Base-by-base conservation (phyloP, 1,140 invertebrate genomes). In the Drosophila simulans region DNA sequence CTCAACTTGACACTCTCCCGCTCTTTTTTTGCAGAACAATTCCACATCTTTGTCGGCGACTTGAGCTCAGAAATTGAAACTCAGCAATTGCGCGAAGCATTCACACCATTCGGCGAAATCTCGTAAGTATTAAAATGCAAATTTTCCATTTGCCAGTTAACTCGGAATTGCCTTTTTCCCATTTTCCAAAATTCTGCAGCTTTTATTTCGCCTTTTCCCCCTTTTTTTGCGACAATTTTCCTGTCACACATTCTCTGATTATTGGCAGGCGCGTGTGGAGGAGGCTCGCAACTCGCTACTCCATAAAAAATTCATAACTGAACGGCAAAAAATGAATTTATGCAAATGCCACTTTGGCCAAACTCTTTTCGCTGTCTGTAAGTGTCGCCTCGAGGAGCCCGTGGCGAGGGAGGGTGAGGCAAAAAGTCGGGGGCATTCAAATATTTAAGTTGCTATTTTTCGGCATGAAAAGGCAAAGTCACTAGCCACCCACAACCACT, bases 11-110 rank as follows among this genome's bases (percentile, higher is more conserved):
- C 42, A 37, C 49, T 34, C 4, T 37, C 53, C 48, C 54, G 72
- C 65, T 70, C 37, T 58, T 54, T 93, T 92, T 85, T 94, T 93
- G 66, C 94, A 94, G 99, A 98, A 93, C 98, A 99, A 93, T 98
- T 98, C 94, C 98, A 99, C 94, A 99, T 99, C 94, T 99, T 99
- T 93, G 98, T 99, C 60, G 99, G 99, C 51, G 99, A 99, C 93
- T 94, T 99, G 53, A 99, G 98, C 93, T 98, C 98, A 39, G 99
- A 99, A 93, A 98, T 99, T 77, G 98, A 99, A 93, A 99, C 98
- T 57, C 97, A 99, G 92, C 97, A 98, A 57, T 94, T 99, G 34
- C 95, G 97, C 91, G 99, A 99, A 89, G 98, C 99, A 34, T 99
- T 99, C 93, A 95, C 97, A 78, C 97, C 97, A 4, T 99, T 99